Base-by-base conservation (phyloP, 2,113 vertebrate species). In the Otus sunia region DNA sequence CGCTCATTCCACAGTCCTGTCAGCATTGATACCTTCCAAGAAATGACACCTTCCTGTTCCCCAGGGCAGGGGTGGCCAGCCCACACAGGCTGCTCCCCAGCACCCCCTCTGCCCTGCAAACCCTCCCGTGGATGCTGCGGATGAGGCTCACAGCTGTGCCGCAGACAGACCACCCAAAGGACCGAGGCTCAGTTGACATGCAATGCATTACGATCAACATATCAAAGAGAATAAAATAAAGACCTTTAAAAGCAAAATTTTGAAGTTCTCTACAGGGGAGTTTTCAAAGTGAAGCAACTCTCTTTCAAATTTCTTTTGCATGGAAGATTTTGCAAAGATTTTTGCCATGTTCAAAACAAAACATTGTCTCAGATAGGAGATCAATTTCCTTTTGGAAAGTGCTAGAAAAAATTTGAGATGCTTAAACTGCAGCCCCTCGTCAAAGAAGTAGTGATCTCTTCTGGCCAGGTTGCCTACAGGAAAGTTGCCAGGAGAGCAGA, bases 381-480 rank as follows among this genome's bases (percentile, higher is more conserved):
- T 7, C 45, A 6, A 5, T 25, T 78, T 60, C 37, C 30, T 29
- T 79, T 22, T 12, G 41, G 47, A 19, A 83, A 79, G 30, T 1
- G 5, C 71, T 14, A 19, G 13, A 12, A 55, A 49, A 77, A 34
- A 3, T 0, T 0, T 6, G 25, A 43, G 45, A 21, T 1, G 45
- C 6, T 41, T 36, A 41, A 32, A 34, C 1, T 2, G 2, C 64
- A 59, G 21, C 15, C 39, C 36, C 13, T 45, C 21, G 43, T 22
- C 36, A 47, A 20, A 30, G n/a, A 34, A 77, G 7, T 6, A 2
- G 16, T 0, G 27, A 39, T 8, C 32, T 55, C 11, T 26, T 26
- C 53, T 19, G 47, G 56, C 26, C 47, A 22, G 26, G 67, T 52
- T 21, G 32, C 26, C 41, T 67, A 2, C 19, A 23, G 47, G 32